Evolutionary conservation across 2,113 vertebrate genomes (phyloP), one percentile per base, ranked within the genome.

Genomic region (Galemys pyrenaicus): DNA sequence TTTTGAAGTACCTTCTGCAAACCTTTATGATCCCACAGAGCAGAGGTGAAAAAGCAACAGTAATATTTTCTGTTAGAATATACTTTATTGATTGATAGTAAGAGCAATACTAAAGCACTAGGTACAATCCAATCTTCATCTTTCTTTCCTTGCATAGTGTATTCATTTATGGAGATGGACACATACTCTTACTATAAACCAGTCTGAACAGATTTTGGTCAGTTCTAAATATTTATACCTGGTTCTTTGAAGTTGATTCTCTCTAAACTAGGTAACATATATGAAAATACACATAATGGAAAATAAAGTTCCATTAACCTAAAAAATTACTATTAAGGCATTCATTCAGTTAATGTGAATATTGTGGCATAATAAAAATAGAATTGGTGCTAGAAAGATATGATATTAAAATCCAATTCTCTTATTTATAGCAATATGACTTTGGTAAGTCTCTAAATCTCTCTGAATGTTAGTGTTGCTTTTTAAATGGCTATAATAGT

Each of bases 311-410:
- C 5, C 30, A 94, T 60, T 83, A 92, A 68, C 16, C 11, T 85
- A 75, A 91, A 88, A 54, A 79, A 41, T 35, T 49, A 92, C n/a
- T 44, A 22, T 73, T 60, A 90, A 90, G 87, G 24, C 65, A 87
- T 86, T 73, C 64, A 70, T 44, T 89, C 13, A 86, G 16, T 64
- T 4, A 54, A 26, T 37, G 19, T 94, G n/a, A 67, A 3, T 62
- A 60, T 60, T 51, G 4, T 30, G 32, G 32, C 35, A 39, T 32
- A 22, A 46, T 56, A 68, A 80, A 68, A 68, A 32, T 15, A 91
- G 46, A 87, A 22, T 17, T 12, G 8, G 46, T 84, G 13, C 16
- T 26, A 71, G 39, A 95, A 84, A 92, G 19, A 62, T 28, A 49
- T 12, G 35, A 22, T 39, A 44, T 65, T 19, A 83, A 87, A 90